These are phyloP conservation scores for Subacronicta megacephala DNA, from an alignment of 2,888 invertebrate species.

Conservation along the genomic window DNA sequence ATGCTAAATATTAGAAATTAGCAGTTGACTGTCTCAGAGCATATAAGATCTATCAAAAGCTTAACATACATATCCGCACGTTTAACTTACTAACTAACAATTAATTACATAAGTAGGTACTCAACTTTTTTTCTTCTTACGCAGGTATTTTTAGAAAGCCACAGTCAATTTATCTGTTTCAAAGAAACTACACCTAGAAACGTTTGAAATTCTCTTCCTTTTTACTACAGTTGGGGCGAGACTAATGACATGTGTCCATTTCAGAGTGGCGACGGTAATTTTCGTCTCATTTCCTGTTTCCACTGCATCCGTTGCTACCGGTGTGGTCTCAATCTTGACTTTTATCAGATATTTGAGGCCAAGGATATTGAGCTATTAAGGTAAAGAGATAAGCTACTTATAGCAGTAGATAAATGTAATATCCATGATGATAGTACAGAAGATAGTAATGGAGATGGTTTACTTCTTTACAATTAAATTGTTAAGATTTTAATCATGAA, in stretches of 20 bases:
- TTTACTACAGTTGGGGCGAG: conserved; percentile 12
- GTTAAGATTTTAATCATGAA: no score
- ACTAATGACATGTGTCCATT: conserved; percentile 47
- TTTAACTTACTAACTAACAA: not conserved
- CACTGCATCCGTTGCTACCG: conserved; percentile 36
- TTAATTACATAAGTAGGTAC: not conserved
- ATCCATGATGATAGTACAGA: not conserved
- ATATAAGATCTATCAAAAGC: not conserved
- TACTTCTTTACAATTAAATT: no score
- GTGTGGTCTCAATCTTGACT: conserved; percentile 39
- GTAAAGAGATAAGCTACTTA: not conserved
- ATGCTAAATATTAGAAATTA: no score
- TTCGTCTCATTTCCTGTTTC: conserved; percentile 39
- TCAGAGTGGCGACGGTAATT: conserved; percentile 34
- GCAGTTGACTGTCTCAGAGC: no score
- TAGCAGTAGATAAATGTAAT: not conserved
- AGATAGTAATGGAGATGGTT: no score
- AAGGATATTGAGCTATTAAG: conserved; percentile 11
- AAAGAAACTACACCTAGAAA: not conserved
- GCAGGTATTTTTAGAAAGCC: not conserved
- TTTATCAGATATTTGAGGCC: conserved; percentile 10
- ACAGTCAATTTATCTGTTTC: not conserved
- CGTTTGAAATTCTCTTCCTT: conserved; percentile 8
- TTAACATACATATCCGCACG: not conserved
- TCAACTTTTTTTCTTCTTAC: no score